Conservation (phyloP, 1,140 invertebrate genomes). For the Lucilia cuprina region DNA sequence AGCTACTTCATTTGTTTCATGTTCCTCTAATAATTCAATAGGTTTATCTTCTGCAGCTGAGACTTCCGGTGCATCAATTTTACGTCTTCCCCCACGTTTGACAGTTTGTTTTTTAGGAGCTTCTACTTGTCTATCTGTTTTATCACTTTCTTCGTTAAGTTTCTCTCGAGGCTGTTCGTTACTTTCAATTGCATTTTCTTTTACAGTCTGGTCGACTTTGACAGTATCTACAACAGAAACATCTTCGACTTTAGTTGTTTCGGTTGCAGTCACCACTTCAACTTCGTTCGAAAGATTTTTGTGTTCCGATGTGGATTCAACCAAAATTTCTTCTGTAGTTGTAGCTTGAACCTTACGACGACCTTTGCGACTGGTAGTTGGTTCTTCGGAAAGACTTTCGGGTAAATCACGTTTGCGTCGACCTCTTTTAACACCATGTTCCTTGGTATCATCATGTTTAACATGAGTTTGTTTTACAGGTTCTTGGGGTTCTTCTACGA, state of each 20-base stretch:
- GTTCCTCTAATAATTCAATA: too few relatives aligned
- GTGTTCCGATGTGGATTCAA: background rate
- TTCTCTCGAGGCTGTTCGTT: too few relatives aligned
- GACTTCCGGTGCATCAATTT: background rate
- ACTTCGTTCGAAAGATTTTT: background rate
- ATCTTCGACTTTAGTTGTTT: too few relatives aligned
- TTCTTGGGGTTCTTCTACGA: background rate
- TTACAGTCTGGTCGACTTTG: too few relatives aligned
- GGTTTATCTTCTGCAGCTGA: background rate
- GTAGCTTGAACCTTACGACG: background rate
- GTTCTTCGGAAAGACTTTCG: background rate
- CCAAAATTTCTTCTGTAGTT: background rate
- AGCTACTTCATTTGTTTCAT: background rate
- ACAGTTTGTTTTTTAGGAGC: too few relatives aligned
- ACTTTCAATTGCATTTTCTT: too few relatives aligned
- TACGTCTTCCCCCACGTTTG: too few relatives aligned
- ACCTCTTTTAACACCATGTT: background rate
- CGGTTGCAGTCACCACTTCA: background rate
- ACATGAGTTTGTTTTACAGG: background rate
- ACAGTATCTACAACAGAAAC: too few relatives aligned
- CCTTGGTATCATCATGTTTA: too few relatives aligned
- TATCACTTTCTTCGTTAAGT: too few relatives aligned
- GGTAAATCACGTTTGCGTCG: background rate
- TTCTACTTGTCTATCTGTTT: too few relatives aligned
- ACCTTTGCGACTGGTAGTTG: background rate